These are phyloP conservation scores for Lucilia sericata DNA, from an alignment of 1,140 invertebrate genomes.

Conservation along the genomic window DNA sequence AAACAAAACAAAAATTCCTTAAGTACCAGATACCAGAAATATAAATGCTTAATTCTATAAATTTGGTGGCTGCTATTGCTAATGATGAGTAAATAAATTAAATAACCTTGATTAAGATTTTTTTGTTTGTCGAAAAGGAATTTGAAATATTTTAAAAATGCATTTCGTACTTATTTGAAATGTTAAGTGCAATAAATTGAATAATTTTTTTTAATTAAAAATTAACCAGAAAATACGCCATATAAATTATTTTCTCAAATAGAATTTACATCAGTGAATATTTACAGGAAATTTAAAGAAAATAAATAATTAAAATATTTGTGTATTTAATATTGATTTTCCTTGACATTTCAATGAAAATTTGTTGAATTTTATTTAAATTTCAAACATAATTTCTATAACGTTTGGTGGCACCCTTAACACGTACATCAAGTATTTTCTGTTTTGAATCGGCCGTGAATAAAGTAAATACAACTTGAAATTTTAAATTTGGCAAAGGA, in stretches of 20 bases:
- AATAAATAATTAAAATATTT: constrained; percentile 16
- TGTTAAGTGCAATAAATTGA: too few species aligned
- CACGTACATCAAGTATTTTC: not conserved
- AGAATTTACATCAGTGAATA: not conserved
- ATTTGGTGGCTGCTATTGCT: not conserved
- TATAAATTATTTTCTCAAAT: not conserved
- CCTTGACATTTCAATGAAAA: not conserved
- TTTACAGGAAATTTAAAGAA: not conserved
- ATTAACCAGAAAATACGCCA: not conserved
- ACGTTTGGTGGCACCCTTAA: not conserved
- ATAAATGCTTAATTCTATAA: not conserved
- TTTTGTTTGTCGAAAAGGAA: not conserved
- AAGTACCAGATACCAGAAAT: constrained; percentile 7
- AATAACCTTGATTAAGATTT: not conserved
- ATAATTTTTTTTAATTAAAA: not conserved
- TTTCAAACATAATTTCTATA: not conserved
- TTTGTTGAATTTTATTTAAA: too few species aligned
- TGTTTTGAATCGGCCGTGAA: not conserved
- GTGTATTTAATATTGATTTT: not conserved
- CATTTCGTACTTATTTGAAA: too few species aligned
- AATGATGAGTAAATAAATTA: constrained; percentile 16
- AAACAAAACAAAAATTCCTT: not conserved
- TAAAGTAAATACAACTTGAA: not conserved
- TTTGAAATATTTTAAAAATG: constrained; percentile 1
- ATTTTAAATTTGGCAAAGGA: constrained; percentile 33